Evolutionary conservation across 2,888 invertebrate genomes (phyloP), one percentile per base, ranked within the genome.

Genomic region (Hyposoter dolosus): DNA sequence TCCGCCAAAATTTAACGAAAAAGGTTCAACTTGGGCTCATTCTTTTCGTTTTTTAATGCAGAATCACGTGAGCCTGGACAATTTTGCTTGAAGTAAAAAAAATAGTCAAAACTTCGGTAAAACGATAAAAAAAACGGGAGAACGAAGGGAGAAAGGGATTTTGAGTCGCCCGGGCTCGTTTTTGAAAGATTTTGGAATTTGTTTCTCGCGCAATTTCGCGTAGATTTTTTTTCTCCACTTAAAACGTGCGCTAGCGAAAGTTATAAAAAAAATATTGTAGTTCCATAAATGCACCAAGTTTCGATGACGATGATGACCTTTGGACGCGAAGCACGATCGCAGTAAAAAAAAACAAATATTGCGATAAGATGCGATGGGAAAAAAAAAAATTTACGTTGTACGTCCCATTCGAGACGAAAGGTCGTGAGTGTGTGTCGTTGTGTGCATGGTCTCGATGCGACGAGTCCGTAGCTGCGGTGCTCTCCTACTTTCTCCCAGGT

Each of bases 401-500:
- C 28, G 35, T 9, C 40, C 12, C 28, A 28, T 56, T 28, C 28
- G 28, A 28, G 28, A 60, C 28, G 60, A 60, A 60, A 60, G 6
- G 60, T 60, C 60, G 28, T 60, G 40, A 35, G 35, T 50, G 32
- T 45, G 12, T 43, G 47, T 23, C 35, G 15, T 7, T 15, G 60
- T 35, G 47, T 40, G 4, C 35, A 32, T 15, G 23, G 47, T 71
- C 56, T 66, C 28, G 66, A 50, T 79, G 43, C 75, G 78, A 82
- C 50, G 56, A 68, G 23, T 75, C 32, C 71, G 76, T 82, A 63
- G 82, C 80, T 68, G 69, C 65, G 65, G 35, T 76, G 83, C 50
- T 77, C 83, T 83, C 83, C 86, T 83, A 88, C 88, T 88, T 88
- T 88, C 88, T 88, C 88, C 47, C 82, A 79, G 79, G 82, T 88